A percentile compares a stretch with the other conserved stretches of the same genome.
Evolutionary conservation across 1,140 invertebrate genomes (phyloP).

Genomic region (Brachionus rubens): DNA sequence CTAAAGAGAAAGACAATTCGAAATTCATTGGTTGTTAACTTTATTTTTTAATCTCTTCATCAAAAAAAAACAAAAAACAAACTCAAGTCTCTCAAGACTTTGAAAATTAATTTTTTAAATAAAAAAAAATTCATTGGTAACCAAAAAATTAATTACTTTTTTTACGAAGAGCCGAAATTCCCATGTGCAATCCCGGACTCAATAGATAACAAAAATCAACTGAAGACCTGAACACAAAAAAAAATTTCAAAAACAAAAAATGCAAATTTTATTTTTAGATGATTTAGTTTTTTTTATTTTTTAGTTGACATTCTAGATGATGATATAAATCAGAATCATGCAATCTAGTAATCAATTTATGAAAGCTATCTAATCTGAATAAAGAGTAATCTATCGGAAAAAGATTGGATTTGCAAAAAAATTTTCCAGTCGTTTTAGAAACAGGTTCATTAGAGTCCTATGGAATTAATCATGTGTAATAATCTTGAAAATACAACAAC

Average conservation of each 20-base stretch:
- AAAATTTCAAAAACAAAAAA: conserved; percentile 12
- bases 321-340: conserved; percentile 38
- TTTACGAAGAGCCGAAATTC: no score
- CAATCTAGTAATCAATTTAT: neutral
- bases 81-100: no score
- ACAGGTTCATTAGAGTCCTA: conserved; percentile 36
- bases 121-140: no score
- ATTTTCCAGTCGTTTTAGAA: conserved; percentile 5
- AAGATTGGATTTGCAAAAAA: conserved; percentile 6
- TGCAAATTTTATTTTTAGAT: conserved; percentile 10
- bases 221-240: neutral
- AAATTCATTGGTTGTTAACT: no score
- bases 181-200: neutral
- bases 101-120: no score
- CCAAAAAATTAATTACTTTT: no score
- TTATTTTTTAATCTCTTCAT: no score
- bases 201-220: neutral
- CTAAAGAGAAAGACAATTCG: no score
- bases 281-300: neutral
- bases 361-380: neutral
- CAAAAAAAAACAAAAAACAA: no score
- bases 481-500: conserved; percentile 18
- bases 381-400: conserved; percentile 32
- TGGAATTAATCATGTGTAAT: conserved; percentile 23
- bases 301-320: conserved; percentile 6